Percentiles rank a stretch among this genome's conserved stretches.
These are phyloP conservation scores for Penelope pileata DNA, from an alignment of 2,113 vertebrate genomes.

Conservation along the genomic window DNA sequence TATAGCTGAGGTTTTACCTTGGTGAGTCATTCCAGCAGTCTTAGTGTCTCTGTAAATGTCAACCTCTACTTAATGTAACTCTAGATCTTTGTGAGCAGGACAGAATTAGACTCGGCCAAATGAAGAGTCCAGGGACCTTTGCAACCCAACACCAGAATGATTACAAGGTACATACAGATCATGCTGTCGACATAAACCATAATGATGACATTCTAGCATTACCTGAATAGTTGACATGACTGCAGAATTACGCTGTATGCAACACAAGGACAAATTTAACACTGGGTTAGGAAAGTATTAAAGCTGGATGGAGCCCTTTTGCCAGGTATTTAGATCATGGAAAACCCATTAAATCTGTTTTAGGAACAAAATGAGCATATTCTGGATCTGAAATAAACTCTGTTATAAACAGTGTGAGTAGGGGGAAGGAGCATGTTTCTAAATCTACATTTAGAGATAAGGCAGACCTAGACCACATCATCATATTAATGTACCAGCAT, in stretches of 20 bases:
- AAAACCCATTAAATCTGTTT: constrained; percentile 53
- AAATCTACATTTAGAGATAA: background rate
- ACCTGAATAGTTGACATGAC: constrained; percentile 63
- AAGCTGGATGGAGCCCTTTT: background rate
- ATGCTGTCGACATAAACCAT: constrained; percentile 60
- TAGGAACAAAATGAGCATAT: constrained; percentile 31
- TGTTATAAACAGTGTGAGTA: background rate
- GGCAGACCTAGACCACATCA: background rate
- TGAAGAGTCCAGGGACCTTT: constrained; percentile 75
- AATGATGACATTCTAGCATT: constrained; percentile 50
- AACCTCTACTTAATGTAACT: constrained; percentile 80
- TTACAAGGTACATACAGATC: constrained; percentile 69
- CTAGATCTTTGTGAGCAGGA: constrained; percentile 79
- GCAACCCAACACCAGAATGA: constrained; percentile 73
- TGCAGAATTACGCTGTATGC: constrained; percentile 44
- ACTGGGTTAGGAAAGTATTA: constrained; percentile 54
- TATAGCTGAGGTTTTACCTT: constrained; percentile 70
- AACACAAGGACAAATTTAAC: constrained; percentile 40
- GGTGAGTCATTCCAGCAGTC: constrained; percentile 63
- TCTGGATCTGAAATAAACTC: constrained; percentile 1
- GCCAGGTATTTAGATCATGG: constrained; percentile 59
- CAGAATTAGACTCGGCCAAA: constrained; percentile 77
- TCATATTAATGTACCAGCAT: background rate
- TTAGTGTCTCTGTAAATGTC: constrained; percentile 77
- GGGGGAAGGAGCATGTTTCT: background rate